Percentiles rank a stretch among this genome's conserved stretches.
Conservation (phyloP, 2,888 invertebrate species). For the Muschampia plurimacula region DNA sequence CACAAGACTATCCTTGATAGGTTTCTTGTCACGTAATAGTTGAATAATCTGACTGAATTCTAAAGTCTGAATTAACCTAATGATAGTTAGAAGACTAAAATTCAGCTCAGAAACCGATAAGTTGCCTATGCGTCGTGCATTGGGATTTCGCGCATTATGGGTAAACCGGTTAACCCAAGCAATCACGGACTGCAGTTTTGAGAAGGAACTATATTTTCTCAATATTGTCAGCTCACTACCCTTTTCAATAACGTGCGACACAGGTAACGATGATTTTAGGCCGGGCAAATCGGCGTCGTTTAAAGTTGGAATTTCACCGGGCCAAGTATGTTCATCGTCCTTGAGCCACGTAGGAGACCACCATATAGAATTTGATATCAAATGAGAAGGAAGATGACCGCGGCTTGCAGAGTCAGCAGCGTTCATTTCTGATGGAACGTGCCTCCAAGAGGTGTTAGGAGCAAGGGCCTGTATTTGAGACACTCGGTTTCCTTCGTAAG, state of each 20-base stretch:
- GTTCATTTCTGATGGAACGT: conserved; percentile 10
- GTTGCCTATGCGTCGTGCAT: neutral
- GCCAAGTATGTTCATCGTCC: neutral
- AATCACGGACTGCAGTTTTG: conserved; percentile 9
- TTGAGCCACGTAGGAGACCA: conserved; percentile 22
- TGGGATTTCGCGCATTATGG: conserved; percentile 1
- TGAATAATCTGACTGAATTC: conserved; percentile 7
- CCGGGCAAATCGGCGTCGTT: neutral
- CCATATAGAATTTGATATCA: conserved; percentile 8
- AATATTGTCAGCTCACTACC: neutral
- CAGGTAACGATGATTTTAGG: neutral
- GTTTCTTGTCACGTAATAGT: neutral
- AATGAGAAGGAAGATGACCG: conserved; percentile 8
- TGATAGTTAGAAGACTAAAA: conserved; percentile 5
- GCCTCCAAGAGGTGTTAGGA: conserved; percentile 20
- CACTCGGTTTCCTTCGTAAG: conserved; percentile 35
- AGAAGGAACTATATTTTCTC: neutral
- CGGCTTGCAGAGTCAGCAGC: conserved; percentile 15
- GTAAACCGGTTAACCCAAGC: conserved; percentile 10
- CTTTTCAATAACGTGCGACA: neutral
- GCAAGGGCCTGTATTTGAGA: conserved; percentile 23
- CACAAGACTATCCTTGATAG: neutral
- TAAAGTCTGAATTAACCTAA: neutral
- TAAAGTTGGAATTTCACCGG: neutral
- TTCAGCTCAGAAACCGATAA: conserved; percentile 4